These are phyloP conservation scores for Strix uralensis DNA, from an alignment of 2,113 vertebrate species.

Conservation along the genomic window DNA sequence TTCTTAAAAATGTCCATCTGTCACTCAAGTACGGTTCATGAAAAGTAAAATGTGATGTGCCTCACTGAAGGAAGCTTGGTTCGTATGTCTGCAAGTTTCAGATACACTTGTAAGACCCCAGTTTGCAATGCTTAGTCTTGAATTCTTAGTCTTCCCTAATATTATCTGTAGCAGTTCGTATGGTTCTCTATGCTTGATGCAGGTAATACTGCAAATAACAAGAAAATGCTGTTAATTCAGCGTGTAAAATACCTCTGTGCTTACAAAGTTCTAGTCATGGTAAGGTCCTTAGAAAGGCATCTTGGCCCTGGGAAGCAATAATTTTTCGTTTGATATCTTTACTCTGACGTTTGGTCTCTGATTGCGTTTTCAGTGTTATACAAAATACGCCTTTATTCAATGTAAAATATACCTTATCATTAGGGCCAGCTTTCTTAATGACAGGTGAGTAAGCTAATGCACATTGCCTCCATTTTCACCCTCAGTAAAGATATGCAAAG, in stretches of 20 bases:
- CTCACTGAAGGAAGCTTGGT: neutral
- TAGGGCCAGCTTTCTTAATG: neutral
- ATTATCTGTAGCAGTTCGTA: neutral
- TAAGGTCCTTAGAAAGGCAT: neutral
- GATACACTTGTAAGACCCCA: neutral
- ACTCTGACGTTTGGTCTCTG: neutral
- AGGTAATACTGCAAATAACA: neutral
- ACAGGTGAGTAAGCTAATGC: conserved; percentile 7
- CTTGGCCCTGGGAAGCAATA: neutral
- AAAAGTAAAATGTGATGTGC: neutral
- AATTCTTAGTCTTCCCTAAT: neutral
- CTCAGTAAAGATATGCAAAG: neutral
- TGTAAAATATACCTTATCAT: neutral
- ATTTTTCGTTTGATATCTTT: neutral
- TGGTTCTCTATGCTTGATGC: neutral
- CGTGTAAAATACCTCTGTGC: neutral
- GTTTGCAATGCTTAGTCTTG: neutral
- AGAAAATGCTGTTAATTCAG: neutral
- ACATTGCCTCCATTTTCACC: neutral
- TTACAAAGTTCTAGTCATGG: neutral
- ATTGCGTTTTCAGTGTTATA: neutral
- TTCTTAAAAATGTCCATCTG: neutral
- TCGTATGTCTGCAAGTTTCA: neutral
- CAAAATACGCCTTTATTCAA: neutral
- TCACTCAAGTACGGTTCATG: neutral